A percentile compares a stretch with the other conserved stretches of the same genome.
Evolutionary conservation across 2,797 vertebrate genomes (phyloP).

Genomic region (Pipistrellus kuhlii): DNA sequence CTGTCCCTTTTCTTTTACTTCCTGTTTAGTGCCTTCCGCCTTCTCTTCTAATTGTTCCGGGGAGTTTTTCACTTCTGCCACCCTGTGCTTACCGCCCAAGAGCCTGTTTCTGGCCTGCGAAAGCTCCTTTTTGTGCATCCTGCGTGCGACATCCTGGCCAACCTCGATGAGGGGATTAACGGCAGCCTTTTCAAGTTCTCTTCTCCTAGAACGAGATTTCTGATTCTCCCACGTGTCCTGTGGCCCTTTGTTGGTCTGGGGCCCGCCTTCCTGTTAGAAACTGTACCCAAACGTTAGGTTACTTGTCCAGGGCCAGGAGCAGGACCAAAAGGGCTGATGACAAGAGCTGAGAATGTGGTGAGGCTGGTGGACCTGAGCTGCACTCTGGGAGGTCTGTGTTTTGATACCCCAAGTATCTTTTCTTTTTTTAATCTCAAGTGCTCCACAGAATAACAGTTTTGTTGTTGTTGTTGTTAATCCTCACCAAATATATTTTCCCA

Average conservation of each 20-base stretch:
- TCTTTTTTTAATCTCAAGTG: too few species aligned
- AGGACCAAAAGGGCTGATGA: neutral
- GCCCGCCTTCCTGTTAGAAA: neutral
- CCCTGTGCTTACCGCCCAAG: neutral
- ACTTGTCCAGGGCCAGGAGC: neutral
- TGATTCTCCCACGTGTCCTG: neutral
- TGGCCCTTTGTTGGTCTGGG: too few species aligned
- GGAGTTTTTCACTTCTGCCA: neutral
- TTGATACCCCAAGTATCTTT: neutral
- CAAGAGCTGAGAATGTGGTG: neutral
- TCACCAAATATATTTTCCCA: too few species aligned
- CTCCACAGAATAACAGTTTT: too few species aligned
- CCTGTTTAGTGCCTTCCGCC: neutral
- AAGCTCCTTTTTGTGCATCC: neutral
- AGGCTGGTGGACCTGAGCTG: neutral
- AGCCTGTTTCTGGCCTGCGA: neutral
- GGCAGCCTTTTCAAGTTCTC: neutral
- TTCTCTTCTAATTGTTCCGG: neutral
- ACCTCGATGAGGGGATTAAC: accelerated
- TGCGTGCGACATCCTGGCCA: neutral
- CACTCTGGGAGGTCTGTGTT: accelerated
- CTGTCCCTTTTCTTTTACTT: neutral
- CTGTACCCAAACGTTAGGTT: neutral
- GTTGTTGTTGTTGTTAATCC: too few species aligned
- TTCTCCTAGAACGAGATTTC: neutral